phyloP scores from a whole-genome alignment of 2,113 vertebrate species.

The Apteryx mantelli region DNA sequence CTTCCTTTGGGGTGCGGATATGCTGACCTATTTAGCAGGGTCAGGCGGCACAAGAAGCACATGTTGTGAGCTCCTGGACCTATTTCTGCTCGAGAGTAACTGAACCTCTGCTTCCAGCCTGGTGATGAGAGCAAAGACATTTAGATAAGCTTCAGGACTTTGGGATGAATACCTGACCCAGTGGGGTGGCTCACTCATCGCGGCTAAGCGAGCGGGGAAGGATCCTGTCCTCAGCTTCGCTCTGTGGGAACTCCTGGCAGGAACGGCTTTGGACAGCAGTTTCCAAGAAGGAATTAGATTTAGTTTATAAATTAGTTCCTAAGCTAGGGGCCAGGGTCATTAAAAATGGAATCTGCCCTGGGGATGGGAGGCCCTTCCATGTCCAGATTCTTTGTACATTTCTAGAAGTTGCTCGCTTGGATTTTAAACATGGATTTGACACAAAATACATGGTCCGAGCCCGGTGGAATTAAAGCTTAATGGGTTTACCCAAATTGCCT shows the following conservation, averaged over 20 bases:
- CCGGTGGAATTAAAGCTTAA: background rate
- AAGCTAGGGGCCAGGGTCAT: background rate
- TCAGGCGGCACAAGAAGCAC: background rate
- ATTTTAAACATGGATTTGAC: background rate
- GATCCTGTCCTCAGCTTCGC: background rate
- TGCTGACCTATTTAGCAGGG: background rate
- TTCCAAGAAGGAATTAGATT: conserved; percentile 29
- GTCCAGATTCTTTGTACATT: background rate
- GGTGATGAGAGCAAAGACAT: background rate
- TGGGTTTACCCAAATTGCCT: conserved; percentile 22
- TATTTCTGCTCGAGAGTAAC: fast-evolving
- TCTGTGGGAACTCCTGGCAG: conserved; percentile 40
- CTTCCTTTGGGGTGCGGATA: background rate
- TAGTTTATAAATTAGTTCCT: conserved; percentile 42
- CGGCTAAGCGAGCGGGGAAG: background rate
- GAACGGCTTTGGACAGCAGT: background rate
- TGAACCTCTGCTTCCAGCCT: background rate
- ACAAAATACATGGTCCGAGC: background rate
- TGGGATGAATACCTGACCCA: background rate
- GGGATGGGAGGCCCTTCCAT: background rate
- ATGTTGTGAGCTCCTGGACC: background rate
- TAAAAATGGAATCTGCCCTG: background rate
- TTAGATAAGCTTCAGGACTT: background rate
- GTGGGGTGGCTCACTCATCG: background rate
- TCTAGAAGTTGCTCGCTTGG: background rate